Percentiles rank a stretch among this genome's conserved stretches.
Evolutionary conservation across 2,113 vertebrate species (phyloP).

Genomic region (Tachycineta bicolor): DNA sequence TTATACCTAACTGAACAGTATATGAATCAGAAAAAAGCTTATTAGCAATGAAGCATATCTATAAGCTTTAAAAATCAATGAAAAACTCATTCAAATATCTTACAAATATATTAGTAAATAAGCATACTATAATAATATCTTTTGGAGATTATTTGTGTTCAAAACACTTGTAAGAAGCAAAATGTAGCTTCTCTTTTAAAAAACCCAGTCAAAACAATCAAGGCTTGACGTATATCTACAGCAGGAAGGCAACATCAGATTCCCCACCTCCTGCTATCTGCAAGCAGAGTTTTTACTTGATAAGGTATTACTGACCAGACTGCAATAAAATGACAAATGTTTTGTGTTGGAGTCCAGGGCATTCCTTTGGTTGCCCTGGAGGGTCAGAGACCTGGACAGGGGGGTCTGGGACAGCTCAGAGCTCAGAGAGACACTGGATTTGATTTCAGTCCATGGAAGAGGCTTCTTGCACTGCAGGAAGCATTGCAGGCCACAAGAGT

Average conservation of each 20-base stretch:
- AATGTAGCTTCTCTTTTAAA: neutral
- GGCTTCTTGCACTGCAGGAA: no score
- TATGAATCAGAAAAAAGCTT: neutral
- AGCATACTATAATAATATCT: neutral
- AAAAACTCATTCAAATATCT: neutral
- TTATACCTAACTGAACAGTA: neutral
- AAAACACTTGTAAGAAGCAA: neutral
- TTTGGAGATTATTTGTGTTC: neutral
- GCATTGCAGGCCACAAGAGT: no score
- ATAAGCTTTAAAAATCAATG: neutral
- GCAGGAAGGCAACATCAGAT: neutral
- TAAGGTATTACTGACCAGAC: neutral
- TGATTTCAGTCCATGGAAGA: no score
- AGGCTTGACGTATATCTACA: neutral
- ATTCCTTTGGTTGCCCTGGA: no score
- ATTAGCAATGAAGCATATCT: neutral
- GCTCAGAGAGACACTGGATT: no score
- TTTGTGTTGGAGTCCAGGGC: no score
- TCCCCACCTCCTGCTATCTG: neutral
- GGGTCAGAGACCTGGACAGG: no score
- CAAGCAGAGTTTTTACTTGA: neutral
- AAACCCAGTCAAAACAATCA: neutral
- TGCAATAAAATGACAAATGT: neutral
- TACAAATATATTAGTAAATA: neutral
- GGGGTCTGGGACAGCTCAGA: no score